Conservation (phyloP, 2,888 invertebrate genomes). For the Heteromurus nitidus region DNA sequence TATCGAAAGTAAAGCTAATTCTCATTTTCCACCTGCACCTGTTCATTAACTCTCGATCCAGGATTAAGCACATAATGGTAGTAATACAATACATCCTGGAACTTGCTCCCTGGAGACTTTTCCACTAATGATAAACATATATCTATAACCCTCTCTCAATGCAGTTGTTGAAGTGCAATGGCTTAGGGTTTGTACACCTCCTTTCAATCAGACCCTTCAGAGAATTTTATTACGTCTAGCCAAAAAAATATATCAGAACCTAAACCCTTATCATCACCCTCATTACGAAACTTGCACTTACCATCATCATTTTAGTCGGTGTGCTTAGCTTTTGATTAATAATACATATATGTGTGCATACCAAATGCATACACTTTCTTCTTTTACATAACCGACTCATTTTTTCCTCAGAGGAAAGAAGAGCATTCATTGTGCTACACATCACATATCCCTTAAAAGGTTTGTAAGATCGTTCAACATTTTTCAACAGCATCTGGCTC, state of each 20-base stretch:
- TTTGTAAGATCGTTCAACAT: not conserved
- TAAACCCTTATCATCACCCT: not conserved
- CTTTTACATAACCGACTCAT: not conserved
- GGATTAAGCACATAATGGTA: too few species aligned
- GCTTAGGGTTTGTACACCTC: conserved; percentile 13
- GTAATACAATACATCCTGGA: too few species aligned
- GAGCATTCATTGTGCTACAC: not conserved
- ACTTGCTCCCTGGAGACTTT: too few species aligned
- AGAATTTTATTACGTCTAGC: conserved; percentile 27
- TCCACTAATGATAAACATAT: too few species aligned
- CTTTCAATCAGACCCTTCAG: conserved; percentile 19
- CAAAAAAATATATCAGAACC: conserved; percentile 20
- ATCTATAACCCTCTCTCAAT: too few species aligned
- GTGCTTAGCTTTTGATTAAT: conserved; percentile 31
- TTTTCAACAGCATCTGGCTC: not conserved
- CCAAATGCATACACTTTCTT: not conserved
- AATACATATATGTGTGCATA: not conserved
- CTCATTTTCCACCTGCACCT: too few species aligned
- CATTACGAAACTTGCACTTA: conserved; percentile 3
- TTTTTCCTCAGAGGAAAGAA: too few species aligned
- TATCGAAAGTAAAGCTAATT: too few species aligned
- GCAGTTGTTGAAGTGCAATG: too few species aligned
- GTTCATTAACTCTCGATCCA: too few species aligned
- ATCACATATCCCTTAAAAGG: not conserved
- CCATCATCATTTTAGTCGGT: not conserved